These are phyloP conservation scores for Erebia epiphron DNA, from an alignment of 2,888 invertebrate genomes.

Conservation along the genomic window DNA sequence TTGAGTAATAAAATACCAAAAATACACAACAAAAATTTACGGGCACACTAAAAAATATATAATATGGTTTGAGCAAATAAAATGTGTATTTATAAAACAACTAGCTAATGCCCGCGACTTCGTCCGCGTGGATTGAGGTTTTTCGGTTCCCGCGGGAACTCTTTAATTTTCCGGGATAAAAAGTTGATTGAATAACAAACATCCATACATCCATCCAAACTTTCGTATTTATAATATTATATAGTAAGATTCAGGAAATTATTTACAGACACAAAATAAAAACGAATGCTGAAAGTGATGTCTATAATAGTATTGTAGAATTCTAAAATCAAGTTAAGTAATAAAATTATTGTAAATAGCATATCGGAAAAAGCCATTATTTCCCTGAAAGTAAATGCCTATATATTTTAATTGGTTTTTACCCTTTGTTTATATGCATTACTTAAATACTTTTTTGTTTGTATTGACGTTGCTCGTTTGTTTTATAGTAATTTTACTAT, in stretches of 20 bases:
- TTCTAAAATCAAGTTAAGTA: neutral
- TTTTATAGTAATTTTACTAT: neutral
- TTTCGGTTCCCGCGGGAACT: too few relatives aligned
- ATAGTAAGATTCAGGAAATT: neutral
- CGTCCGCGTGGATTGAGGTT: too few relatives aligned
- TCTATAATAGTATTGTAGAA: neutral
- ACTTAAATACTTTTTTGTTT: neutral
- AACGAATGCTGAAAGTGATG: neutral
- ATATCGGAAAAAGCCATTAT: neutral
- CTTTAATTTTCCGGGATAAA: too few relatives aligned
- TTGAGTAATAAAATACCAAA: neutral
- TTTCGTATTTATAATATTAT: too few relatives aligned
- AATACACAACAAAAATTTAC: neutral
- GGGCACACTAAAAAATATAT: neutral
- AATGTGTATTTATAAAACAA: neutral
- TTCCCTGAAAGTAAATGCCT: neutral
- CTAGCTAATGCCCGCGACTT: too few relatives aligned
- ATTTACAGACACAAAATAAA: neutral
- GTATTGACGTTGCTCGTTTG: constrained; percentile 1
- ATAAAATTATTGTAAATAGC: neutral
- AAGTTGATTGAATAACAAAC: too few relatives aligned
- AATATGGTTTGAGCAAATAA: neutral
- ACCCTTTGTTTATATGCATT: neutral
- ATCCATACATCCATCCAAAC: too few relatives aligned
- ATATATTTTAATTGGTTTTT: neutral